A percentile compares a stretch with the other conserved stretches of the same genome.
Evolutionary conservation across 2,888 invertebrate genomes (phyloP).

Genomic region (Catocala fraxini): DNA sequence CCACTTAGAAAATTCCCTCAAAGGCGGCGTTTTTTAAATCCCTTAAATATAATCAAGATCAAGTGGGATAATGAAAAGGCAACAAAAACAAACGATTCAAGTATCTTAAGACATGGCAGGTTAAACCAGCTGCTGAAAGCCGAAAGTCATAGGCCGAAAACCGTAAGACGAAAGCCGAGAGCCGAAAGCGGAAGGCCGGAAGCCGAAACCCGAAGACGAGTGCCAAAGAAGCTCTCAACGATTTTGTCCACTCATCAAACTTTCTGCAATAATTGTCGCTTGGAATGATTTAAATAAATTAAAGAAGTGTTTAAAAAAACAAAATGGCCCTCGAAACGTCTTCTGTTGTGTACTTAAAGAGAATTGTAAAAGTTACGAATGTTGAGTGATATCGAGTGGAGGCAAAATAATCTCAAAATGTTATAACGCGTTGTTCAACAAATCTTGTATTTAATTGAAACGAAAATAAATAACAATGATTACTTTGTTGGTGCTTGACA

Average conservation of each 20-base stretch:
- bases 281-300: slow-evolving; percentile 50
- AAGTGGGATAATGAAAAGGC: slow-evolving; percentile 42
- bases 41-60: slow-evolving; percentile 22
- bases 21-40: slow-evolving; percentile 15
- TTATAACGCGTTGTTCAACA: too few relatives aligned
- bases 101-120: slow-evolving; percentile 15
- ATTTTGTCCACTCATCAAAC: slow-evolving; percentile 33
- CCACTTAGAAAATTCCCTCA: slow-evolving; percentile 18
- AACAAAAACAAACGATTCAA: slow-evolving; percentile 45
- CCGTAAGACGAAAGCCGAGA: neutral
- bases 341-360: slow-evolving; percentile 2
- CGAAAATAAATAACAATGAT: too few relatives aligned
- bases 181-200: too few relatives aligned
- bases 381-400: slow-evolving; percentile 21
- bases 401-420: slow-evolving; percentile 9
- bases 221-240: slow-evolving; percentile 13
- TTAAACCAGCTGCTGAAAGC: slow-evolving; percentile 17
- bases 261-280: slow-evolving; percentile 43
- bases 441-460: too few relatives aligned
- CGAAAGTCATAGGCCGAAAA: slow-evolving; percentile 14
- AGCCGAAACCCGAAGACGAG: too few relatives aligned
- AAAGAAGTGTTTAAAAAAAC: slow-evolving; percentile 31
- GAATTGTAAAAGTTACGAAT: slow-evolving; percentile 15
- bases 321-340: slow-evolving; percentile 15
- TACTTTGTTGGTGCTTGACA: too few relatives aligned